Percentiles rank a stretch among this genome's conserved stretches.
These are phyloP conservation scores for Falco naumanni DNA, from an alignment of 2,797 vertebrate genomes.

Conservation along the genomic window DNA sequence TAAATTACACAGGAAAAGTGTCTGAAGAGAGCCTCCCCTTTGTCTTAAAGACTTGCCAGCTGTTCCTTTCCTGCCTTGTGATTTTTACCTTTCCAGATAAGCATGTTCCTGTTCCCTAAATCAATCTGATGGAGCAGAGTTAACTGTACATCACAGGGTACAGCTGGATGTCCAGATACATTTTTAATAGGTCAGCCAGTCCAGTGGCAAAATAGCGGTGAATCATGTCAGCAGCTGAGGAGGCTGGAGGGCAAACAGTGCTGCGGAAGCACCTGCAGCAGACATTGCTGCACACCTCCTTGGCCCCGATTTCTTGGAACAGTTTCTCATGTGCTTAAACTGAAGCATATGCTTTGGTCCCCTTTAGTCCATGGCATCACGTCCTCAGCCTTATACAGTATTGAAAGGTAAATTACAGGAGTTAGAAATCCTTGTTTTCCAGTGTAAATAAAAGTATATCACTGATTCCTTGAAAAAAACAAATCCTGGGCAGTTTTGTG, in stretches of 20 bases:
- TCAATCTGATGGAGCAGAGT: background rate
- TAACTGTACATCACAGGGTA: slow-evolving; percentile 20
- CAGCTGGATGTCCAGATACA: slow-evolving; percentile 51
- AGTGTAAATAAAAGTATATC: background rate
- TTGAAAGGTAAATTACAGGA: background rate
- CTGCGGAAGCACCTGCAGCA: background rate
- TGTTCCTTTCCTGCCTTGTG: slow-evolving; percentile 26
- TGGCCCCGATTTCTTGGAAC: background rate
- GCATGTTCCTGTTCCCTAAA: slow-evolving; percentile 33
- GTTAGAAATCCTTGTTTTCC: slow-evolving; percentile 16
- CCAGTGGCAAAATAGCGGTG: slow-evolving; percentile 5
- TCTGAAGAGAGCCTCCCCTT: slow-evolving; percentile 48
- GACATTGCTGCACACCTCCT: background rate
- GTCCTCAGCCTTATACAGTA: background rate
- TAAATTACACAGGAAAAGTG: slow-evolving; percentile 67
- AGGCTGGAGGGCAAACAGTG: background rate
- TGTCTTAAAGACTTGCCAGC: slow-evolving; percentile 57
- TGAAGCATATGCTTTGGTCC: background rate
- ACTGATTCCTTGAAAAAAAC: background rate
- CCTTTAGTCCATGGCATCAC: background rate
- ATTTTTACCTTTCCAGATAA: slow-evolving; percentile 58
- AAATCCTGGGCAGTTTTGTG: background rate
- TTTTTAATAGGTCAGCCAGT: slow-evolving; percentile 44
- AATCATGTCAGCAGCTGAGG: slow-evolving; percentile 1
- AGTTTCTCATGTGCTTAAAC: background rate